Conservation (phyloP, 2,113 vertebrate species). For the Osmerus eperlanus region DNA sequence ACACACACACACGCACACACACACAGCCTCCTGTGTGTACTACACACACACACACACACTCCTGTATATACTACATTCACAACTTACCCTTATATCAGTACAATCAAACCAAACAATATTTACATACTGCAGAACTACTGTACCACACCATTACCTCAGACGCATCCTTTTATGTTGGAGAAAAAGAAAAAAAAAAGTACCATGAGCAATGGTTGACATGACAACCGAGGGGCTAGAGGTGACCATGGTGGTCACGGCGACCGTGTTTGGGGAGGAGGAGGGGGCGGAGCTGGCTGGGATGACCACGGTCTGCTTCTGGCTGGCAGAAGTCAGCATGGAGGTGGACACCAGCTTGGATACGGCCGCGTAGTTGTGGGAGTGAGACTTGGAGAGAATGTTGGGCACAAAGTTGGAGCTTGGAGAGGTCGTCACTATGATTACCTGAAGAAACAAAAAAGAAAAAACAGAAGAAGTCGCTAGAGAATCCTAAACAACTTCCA, state of each 20-base stretch:
- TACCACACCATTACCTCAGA: no score
- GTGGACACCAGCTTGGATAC: constrained; percentile 90
- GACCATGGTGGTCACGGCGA: constrained; percentile 90
- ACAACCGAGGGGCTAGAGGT: constrained; percentile 88
- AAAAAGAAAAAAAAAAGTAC: constrained; percentile 61
- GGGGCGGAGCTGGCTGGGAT: constrained; percentile 79
- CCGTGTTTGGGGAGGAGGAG: constrained; percentile 68
- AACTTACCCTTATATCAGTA: no score
- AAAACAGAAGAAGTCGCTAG: neutral
- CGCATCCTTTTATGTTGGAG: no score
- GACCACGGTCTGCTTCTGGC: constrained; percentile 90
- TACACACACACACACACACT: no score
- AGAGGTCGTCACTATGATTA: constrained; percentile 98
- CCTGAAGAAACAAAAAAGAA: constrained; percentile 67
- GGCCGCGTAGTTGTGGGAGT: constrained; percentile 92
- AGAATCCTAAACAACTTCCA: neutral
- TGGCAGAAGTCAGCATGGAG: constrained; percentile 81
- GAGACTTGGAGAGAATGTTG: constrained; percentile 98
- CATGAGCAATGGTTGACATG: constrained; percentile 90
- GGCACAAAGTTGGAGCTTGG: constrained; percentile 96
- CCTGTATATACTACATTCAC: no score
- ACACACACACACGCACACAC: no score
- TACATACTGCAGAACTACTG: no score
- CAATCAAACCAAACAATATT: no score
- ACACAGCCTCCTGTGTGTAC: no score